phyloP scores from a whole-genome alignment of 2,888 invertebrate genomes.

The Noctua pronuba region DNA sequence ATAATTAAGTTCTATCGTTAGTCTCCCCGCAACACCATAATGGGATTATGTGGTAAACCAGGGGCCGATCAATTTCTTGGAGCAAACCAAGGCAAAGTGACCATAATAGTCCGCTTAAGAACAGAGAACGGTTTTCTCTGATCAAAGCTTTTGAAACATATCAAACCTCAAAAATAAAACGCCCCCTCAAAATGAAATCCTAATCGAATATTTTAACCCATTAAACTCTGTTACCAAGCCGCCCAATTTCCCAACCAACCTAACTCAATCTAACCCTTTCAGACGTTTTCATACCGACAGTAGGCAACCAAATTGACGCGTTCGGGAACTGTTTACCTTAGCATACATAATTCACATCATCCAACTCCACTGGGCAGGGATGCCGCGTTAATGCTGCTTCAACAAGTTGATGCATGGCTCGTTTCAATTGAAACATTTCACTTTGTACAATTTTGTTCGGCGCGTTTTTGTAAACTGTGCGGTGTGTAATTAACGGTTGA shows the following conservation, averaged over 20 bases:
- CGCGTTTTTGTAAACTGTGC: slow-evolving; percentile 18
- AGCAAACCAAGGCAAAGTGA: neutral
- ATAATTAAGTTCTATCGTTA: neutral
- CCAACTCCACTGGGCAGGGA: slow-evolving; percentile 62
- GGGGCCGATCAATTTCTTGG: neutral
- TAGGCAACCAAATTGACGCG: slow-evolving; percentile 37
- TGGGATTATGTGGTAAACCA: neutral
- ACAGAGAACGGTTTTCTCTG: neutral
- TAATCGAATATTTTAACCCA: slow-evolving; percentile 10
- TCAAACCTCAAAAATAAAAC: neutral
- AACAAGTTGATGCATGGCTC: slow-evolving; percentile 36
- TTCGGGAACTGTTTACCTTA: slow-evolving; percentile 59
- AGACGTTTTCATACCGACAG: slow-evolving; percentile 8
- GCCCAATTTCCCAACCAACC: slow-evolving; percentile 11
- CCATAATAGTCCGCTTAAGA: neutral
- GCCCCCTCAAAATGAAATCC: neutral
- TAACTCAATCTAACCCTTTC: slow-evolving; percentile 33
- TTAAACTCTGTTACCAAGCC: slow-evolving; percentile 4
- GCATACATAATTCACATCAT: slow-evolving; percentile 74
- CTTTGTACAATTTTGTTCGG: slow-evolving; percentile 16
- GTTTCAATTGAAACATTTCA: slow-evolving; percentile 45
- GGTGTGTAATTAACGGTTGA: slow-evolving; percentile 17
- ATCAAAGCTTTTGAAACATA: neutral
- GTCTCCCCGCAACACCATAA: neutral
- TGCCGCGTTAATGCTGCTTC: slow-evolving; percentile 26